A percentile compares a stretch with the other conserved stretches of the same genome.
Evolutionary conservation across 2,797 vertebrate species (phyloP).

Genomic region (Mormyrops boulengeri): DNA sequence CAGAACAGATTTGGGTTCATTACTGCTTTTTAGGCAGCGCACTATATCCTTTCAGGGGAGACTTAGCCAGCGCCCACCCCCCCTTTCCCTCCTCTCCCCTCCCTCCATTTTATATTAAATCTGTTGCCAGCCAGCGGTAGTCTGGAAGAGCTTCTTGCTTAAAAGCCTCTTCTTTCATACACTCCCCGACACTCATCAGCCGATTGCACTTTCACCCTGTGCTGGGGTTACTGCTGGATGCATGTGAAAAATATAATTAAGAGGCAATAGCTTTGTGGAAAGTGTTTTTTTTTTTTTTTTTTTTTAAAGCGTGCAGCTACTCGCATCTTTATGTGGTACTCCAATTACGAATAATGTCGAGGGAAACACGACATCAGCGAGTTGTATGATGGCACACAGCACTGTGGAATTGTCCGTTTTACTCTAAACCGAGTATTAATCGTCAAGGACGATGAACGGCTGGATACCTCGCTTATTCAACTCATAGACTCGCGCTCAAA

Average conservation of each 20-base stretch:
- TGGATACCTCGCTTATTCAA: background rate
- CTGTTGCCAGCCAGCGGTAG: background rate
- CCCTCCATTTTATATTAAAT: background rate
- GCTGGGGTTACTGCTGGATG: background rate
- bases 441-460: background rate
- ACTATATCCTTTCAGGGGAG: slow-evolving; percentile 1
- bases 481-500: background rate
- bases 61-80: background rate
- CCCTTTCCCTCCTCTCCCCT: too few relatives aligned
- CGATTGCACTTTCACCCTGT: background rate
- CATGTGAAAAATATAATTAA: background rate
- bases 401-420: background rate
- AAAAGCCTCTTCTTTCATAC: background rate
- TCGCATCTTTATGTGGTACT: background rate
- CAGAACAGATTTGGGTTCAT: background rate
- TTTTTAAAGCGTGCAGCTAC: background rate
- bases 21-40: background rate
- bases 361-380: background rate
- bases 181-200: background rate
- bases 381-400: background rate
- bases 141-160: background rate
- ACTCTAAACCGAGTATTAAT: background rate
- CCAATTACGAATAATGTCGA: background rate
- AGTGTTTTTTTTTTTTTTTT: background rate
- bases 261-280: background rate